Evolutionary conservation across 2,113 vertebrate species (phyloP).

Genomic region (Nanorana parkeri): DNA sequence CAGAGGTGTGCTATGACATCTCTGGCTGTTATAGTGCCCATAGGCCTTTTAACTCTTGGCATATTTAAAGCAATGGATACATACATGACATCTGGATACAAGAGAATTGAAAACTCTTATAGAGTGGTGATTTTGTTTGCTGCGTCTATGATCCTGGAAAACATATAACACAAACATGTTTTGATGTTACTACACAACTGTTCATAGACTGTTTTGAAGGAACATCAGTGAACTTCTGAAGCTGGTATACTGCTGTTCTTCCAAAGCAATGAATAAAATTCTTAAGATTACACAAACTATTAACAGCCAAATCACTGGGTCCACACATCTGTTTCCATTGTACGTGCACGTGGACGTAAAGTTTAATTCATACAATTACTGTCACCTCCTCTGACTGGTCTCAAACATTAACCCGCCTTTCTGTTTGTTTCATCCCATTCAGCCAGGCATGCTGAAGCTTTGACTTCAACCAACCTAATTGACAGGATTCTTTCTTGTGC

Average conservation of each 20-base stretch:
- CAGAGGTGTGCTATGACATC: too few species aligned
- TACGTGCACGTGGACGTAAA: constrained; percentile 50
- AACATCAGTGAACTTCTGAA: neutral
- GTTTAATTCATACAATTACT: constrained; percentile 55
- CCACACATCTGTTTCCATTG: constrained; percentile 49
- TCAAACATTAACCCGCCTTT: constrained; percentile 36
- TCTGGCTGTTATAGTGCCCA: too few species aligned
- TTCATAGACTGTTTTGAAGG: neutral
- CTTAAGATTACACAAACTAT: constrained; percentile 35
- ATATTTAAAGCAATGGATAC: too few species aligned
- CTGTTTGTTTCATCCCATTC: constrained; percentile 59
- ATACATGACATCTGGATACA: too few species aligned
- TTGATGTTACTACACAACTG: neutral
- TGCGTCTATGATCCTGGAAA: too few species aligned
- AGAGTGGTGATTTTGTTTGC: too few species aligned
- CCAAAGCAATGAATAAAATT: constrained; percentile 39
- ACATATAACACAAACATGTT: too few species aligned
- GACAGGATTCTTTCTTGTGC: constrained; percentile 68
- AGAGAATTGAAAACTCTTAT: too few species aligned
- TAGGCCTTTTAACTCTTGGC: too few species aligned
- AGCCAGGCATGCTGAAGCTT: constrained; percentile 56
- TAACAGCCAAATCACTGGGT: neutral
- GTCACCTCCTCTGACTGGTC: constrained; percentile 58
- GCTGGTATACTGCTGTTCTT: neutral
- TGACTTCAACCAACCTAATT: constrained; percentile 64